phyloP scores from a whole-genome alignment of 2,888 invertebrate species.

The Strigamia crassipes region DNA sequence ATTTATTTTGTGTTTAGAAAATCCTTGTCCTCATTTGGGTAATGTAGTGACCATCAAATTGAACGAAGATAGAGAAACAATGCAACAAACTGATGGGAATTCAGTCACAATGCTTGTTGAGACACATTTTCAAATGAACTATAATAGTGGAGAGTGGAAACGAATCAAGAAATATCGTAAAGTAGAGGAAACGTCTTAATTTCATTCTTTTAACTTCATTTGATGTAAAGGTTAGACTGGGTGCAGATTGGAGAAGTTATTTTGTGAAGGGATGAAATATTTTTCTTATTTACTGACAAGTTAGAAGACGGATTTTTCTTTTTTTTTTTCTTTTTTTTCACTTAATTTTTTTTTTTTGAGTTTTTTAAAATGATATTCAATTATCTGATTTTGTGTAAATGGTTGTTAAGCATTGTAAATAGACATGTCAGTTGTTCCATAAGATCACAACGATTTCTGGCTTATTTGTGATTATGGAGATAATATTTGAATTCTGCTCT shows the following conservation, averaged over 20 bases:
- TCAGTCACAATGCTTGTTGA: slow-evolving; percentile 80
- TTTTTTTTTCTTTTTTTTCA: background rate
- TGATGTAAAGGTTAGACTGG: background rate
- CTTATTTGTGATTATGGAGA: background rate
- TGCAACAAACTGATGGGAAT: slow-evolving; percentile 82
- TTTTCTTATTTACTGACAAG: background rate
- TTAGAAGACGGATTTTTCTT: background rate
- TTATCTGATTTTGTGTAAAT: background rate
- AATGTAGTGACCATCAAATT: slow-evolving; percentile 95
- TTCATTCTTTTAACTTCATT: background rate
- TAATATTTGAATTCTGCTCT: background rate
- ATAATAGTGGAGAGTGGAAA: slow-evolving; percentile 97
- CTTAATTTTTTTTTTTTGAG: background rate
- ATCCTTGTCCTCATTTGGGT: slow-evolving; percentile 95
- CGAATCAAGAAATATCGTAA: slow-evolving; percentile 86
- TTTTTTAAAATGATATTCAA: no score
- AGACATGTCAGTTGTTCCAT: background rate
- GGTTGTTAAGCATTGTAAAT: background rate
- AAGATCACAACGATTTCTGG: background rate
- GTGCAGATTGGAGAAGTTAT: background rate
- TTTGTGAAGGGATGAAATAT: background rate
- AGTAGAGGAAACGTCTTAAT: slow-evolving; percentile 61
- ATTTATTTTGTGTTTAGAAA: slow-evolving; percentile 67
- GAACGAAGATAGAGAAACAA: slow-evolving; percentile 87
- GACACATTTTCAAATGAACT: slow-evolving; percentile 98